phyloP scores from a whole-genome alignment of 2,888 invertebrate genomes.

The Smittia sp. region DNA sequence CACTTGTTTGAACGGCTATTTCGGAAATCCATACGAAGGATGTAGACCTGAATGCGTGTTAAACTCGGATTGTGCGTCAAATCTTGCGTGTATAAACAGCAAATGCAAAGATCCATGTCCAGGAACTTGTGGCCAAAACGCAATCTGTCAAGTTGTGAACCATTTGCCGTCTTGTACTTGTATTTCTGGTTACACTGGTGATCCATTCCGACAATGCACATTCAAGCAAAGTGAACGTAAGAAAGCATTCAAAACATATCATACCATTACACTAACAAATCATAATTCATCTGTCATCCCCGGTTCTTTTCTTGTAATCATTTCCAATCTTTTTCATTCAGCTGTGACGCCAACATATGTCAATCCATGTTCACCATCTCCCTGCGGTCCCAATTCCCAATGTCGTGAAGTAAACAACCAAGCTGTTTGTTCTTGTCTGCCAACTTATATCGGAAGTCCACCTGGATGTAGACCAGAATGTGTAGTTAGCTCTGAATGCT shows the following conservation, averaged over 20 bases:
- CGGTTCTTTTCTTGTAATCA: constrained; percentile 45
- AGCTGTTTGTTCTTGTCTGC: constrained; percentile 61
- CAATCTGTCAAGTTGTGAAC: constrained; percentile 72
- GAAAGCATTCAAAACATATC: constrained; percentile 44
- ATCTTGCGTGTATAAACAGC: constrained; percentile 75
- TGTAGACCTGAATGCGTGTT: constrained; percentile 72
- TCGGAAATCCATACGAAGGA: constrained; percentile 74
- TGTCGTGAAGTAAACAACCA: constrained; percentile 64
- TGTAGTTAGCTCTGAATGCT: constrained; percentile 58
- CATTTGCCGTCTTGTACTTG: constrained; percentile 66
- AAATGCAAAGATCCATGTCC: constrained; percentile 81
- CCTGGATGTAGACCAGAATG: constrained; percentile 62
- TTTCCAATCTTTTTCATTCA: background rate
- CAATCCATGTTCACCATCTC: constrained; percentile 72
- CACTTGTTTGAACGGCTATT: constrained; percentile 66
- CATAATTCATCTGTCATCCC: constrained; percentile 51
- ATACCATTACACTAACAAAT: constrained; percentile 45
- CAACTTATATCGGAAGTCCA: constrained; percentile 60
- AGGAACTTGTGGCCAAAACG: constrained; percentile 78
- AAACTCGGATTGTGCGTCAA: constrained; percentile 70
- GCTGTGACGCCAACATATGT: constrained; percentile 60
- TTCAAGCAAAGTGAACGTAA: constrained; percentile 55
- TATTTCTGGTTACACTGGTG: constrained; percentile 66
- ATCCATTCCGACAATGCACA: constrained; percentile 68
- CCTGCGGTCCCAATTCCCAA: constrained; percentile 80